These are phyloP conservation scores for Enteromius viviparus DNA, from an alignment of 2,797 vertebrate species.

Conservation along the genomic window DNA sequence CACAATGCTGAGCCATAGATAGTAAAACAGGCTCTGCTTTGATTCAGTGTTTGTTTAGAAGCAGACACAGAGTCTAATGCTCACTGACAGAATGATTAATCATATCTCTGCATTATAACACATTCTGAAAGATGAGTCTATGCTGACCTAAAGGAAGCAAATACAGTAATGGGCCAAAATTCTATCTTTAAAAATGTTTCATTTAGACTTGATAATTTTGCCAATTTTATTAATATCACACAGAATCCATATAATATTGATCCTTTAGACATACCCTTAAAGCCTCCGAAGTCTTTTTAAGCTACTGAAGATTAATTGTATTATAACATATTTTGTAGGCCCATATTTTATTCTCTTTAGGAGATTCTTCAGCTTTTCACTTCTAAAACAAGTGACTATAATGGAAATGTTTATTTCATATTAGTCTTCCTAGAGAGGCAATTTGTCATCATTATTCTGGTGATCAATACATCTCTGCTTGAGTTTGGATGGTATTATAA, in stretches of 20 bases:
- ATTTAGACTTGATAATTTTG: neutral
- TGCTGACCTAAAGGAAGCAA: neutral
- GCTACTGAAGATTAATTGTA: neutral
- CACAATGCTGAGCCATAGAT: neutral
- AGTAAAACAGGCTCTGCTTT: conserved; percentile 3
- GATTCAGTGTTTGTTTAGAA: conserved; percentile 27
- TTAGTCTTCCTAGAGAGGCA: neutral
- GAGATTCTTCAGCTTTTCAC: neutral
- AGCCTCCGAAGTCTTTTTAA: neutral
- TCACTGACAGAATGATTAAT: conserved; percentile 49
- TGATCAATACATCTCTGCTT: neutral
- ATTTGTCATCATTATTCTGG: neutral
- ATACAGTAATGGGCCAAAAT: neutral
- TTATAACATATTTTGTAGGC: neutral
- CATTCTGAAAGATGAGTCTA: conserved; percentile 30
- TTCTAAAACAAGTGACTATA: neutral
- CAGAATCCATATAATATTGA: neutral
- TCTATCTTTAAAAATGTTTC: neutral
- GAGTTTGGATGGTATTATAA: neutral
- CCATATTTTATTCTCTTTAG: neutral
- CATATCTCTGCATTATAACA: conserved; percentile 18
- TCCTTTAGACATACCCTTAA: neutral
- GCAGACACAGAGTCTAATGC: conserved; percentile 37
- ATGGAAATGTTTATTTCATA: conserved; percentile 2
- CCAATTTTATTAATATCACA: neutral